phyloP scores from a whole-genome alignment of 2,113 vertebrate genomes.

The Camelus dromedarius region DNA sequence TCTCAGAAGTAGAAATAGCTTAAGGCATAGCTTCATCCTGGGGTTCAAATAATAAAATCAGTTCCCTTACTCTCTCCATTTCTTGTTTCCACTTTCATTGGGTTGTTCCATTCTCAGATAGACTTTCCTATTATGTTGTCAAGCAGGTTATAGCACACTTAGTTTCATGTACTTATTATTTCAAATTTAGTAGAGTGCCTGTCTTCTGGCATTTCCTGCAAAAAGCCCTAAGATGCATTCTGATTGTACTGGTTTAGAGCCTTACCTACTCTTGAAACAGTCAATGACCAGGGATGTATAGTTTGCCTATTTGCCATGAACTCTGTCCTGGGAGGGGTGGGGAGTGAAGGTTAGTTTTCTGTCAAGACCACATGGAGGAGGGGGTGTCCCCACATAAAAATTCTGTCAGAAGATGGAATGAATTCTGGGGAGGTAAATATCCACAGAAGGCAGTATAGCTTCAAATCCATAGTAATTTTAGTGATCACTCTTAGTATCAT shows the following conservation, averaged over 20 bases:
- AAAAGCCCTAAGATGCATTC: background rate
- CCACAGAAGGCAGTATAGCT: background rate
- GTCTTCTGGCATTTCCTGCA: background rate
- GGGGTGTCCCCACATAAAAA: background rate
- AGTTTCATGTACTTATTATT: background rate
- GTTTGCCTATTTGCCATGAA: constrained; percentile 3
- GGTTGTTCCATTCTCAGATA: background rate
- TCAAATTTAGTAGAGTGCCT: background rate
- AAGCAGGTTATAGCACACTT: background rate
- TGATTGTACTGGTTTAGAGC: background rate
- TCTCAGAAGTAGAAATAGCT: background rate
- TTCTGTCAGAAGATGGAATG: background rate
- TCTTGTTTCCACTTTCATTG: background rate
- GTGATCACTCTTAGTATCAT: background rate
- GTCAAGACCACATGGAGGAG: background rate
- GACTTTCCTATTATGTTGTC: background rate
- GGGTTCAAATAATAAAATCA: background rate
- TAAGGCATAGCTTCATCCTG: background rate
- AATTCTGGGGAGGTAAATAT: background rate
- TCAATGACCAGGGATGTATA: background rate
- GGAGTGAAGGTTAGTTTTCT: background rate
- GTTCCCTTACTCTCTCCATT: background rate
- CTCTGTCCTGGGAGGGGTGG: background rate
- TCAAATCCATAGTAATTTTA: constrained; percentile 19
- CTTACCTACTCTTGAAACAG: background rate